Evolutionary conservation across 2,797 vertebrate genomes (phyloP).

Genomic region (Danio albolineatus): DNA sequence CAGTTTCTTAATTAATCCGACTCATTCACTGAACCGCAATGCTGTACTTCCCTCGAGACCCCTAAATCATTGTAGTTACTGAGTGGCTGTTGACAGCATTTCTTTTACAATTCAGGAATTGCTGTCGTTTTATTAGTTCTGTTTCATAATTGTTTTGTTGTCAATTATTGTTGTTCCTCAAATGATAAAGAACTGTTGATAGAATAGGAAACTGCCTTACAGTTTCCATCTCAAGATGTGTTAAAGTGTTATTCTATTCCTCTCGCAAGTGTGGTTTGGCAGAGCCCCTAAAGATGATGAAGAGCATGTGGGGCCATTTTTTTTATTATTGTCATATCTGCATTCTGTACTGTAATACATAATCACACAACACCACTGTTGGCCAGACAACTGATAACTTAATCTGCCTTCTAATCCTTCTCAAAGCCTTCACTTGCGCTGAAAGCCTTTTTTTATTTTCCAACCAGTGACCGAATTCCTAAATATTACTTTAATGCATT

Average conservation of each 20-base stretch:
- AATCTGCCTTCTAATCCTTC: constrained; percentile 57
- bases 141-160: not conserved
- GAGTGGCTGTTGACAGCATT: not conserved
- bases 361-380: constrained; percentile 53
- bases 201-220: not conserved
- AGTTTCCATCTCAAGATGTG: not conserved
- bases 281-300: constrained; percentile 34
- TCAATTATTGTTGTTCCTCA: not conserved
- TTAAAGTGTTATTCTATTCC: constrained; percentile 9
- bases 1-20: not conserved
- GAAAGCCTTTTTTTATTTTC: constrained; percentile 46
- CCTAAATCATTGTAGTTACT: not conserved
- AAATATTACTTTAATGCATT: constrained; percentile 43
- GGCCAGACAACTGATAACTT: constrained; percentile 63
- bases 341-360: constrained; percentile 52
- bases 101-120: not conserved
- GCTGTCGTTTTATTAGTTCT: too few relatives aligned
- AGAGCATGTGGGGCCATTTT: constrained; percentile 36
- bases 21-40: not conserved
- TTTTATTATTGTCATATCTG: constrained; percentile 45
- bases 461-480: constrained; percentile 37
- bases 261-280: constrained; percentile 41
- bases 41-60: not conserved
- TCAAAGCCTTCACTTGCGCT: constrained; percentile 54
- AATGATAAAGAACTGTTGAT: not conserved